These are phyloP conservation scores for Cottus gobio DNA, from an alignment of 2,113 vertebrate genomes.

Conservation along the genomic window DNA sequence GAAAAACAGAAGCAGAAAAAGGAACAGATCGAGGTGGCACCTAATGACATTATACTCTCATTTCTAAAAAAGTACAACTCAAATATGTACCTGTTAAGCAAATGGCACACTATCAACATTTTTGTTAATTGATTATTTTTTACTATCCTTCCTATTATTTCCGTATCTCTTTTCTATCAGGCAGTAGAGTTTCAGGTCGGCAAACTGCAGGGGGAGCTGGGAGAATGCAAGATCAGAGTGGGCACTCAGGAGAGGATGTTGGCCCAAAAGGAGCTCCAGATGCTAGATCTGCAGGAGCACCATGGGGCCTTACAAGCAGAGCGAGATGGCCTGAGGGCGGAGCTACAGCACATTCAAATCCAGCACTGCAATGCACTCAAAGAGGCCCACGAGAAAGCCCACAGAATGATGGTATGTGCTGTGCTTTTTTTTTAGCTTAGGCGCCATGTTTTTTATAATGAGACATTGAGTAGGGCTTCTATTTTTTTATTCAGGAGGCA, in stretches of 20 bases:
- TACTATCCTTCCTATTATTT: background rate
- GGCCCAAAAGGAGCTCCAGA: constrained; percentile 79
- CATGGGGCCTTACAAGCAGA: constrained; percentile 56
- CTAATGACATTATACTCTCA: background rate
- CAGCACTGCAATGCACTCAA: constrained; percentile 56
- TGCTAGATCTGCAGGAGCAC: constrained; percentile 64
- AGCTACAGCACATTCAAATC: constrained; percentile 58
- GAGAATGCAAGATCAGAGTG: constrained; percentile 52
- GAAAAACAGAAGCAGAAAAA: constrained; percentile 67
- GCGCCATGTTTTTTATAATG: background rate
- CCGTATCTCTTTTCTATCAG: constrained; percentile 34
- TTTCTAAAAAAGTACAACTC: background rate
- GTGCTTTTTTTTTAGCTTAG: background rate
- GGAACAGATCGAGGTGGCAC: constrained; percentile 67
- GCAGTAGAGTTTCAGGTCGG: constrained; percentile 32
- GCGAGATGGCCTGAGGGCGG: constrained; percentile 61
- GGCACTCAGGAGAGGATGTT: constrained; percentile 74
- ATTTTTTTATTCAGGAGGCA: constrained; percentile 42
- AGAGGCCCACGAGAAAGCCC: constrained; percentile 50
- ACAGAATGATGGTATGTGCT: constrained; percentile 55
- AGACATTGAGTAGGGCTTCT: background rate
- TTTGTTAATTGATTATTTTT: background rate
- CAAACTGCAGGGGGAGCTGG: constrained; percentile 60
- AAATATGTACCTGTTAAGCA: background rate
- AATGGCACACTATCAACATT: background rate